Base-by-base conservation (phyloP, 2,888 invertebrate species). In the Trichopria drosophilae region DNA sequence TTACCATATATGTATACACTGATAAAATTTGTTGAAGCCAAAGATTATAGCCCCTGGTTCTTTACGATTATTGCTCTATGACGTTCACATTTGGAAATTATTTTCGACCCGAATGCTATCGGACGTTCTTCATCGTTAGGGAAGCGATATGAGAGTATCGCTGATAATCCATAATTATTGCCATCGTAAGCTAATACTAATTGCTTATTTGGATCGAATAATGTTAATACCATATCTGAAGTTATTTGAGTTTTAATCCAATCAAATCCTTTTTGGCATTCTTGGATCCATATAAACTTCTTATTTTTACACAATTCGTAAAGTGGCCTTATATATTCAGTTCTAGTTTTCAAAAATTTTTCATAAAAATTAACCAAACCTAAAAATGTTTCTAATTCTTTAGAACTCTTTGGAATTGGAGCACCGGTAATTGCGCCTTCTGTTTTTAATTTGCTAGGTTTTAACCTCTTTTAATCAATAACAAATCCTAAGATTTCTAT, bases 331-430 rank as follows among this genome's bases (percentile, higher is more conserved):
- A 68, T 12, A 15, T 67, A 48, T 4, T 58, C 53, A 16, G 66
- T 63, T 34, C 65, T 45, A 42, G 69, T 62, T 57, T 61, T 47
- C 2, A 72, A 50, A 47, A 71, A 73, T 28, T 63, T 54, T 4
- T 62, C 65, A 46, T 74, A 71, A 55, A 70, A 73, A 54, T 67
- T 65, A 10, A 64, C 56, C 12, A 69, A 51, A 12, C 66, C 68
- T 10, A 71, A 20, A 50, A 69, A 66, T 6, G 65, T 48, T 9
- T 34, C 6, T 19, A 34, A 26, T 15, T 44, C 16, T 35, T 51
- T 43, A 5, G n/a, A n/a, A 24, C 49, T 55, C 20, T 20, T 7
- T 2, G 55, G 48, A 4, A 36, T 19, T 6, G 48, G 55, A 1
- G 55, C 55, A 3, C 41, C 22, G 10, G 16, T 6, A 4, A 55